Evolutionary conservation across 2,113 vertebrate genomes (phyloP).

Genomic region (Motacilla alba): DNA sequence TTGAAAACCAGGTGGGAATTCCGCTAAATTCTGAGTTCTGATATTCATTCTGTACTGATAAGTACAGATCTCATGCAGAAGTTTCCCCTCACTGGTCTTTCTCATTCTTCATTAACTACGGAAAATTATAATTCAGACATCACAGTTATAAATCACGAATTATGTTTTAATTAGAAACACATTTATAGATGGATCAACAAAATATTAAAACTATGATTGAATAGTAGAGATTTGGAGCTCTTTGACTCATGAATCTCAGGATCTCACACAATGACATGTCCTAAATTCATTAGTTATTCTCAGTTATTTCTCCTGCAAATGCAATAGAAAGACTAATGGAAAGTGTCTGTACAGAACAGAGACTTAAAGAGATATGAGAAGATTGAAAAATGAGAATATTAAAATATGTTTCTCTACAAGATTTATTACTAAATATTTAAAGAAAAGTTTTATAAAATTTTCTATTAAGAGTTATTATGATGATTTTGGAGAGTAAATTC

Average conservation of each 20-base stretch:
- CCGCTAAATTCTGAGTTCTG: not conserved
- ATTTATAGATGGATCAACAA: not conserved
- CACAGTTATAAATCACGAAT: not conserved
- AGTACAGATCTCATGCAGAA: not conserved
- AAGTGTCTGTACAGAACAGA: not conserved
- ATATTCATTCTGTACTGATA: not conserved
- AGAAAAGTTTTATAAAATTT: not conserved
- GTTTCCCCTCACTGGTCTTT: not conserved
- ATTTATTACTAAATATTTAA: not conserved
- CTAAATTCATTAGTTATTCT: not conserved
- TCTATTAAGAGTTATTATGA: not conserved
- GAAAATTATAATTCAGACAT: not conserved
- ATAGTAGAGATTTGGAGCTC: rapidly evolving
- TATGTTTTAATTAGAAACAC: not conserved
- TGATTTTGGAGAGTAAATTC: not conserved
- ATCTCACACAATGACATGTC: not conserved
- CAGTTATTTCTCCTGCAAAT: not conserved
- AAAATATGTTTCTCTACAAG: not conserved
- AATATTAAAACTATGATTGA: not conserved
- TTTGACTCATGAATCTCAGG: not conserved
- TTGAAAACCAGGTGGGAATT: not conserved
- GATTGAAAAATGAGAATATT: not conserved
- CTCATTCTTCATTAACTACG: not conserved
- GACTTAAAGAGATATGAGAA: not conserved
- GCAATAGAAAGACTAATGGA: not conserved